Conservation (phyloP, 2,888 invertebrate species). For the Limnephilus marmoratus region DNA sequence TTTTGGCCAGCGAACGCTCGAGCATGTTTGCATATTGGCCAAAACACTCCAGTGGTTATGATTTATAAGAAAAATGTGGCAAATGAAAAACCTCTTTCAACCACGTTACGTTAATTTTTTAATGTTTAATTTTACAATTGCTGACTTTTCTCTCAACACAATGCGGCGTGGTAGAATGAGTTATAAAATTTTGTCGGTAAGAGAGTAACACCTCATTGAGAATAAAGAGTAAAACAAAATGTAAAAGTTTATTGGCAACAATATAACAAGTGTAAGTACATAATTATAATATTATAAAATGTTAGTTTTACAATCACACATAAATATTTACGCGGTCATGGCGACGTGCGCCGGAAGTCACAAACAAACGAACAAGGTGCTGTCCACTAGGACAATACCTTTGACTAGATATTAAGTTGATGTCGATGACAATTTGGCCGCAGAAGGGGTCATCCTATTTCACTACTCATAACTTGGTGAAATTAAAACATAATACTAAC, state of each 20-base stretch:
- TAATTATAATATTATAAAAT: conserved; percentile 10
- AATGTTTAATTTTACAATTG: neutral
- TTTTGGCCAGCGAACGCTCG: too few species aligned
- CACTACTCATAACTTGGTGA: conserved; percentile 7
- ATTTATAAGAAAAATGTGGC: neutral
- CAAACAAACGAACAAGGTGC: conserved; percentile 18
- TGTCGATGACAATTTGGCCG: conserved; percentile 26
- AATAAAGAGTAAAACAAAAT: conserved; percentile 19
- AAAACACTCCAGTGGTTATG: too few species aligned
- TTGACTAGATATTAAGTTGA: conserved; percentile 37
- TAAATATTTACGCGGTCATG: conserved; percentile 1
- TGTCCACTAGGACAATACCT: neutral
- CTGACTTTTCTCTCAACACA: neutral
- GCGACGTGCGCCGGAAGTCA: conserved; percentile 2
- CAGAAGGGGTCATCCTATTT: conserved; percentile 3
- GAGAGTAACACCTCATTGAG: neutral
- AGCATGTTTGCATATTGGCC: too few species aligned
- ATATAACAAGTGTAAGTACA: conserved; percentile 29
- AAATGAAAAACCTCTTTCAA: neutral
- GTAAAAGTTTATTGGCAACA: conserved; percentile 52
- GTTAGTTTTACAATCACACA: conserved; percentile 31
- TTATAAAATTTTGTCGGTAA: neutral
- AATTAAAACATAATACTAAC: neutral
- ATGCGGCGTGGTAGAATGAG: neutral
- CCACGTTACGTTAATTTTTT: neutral